Conservation (phyloP, 2,113 vertebrate species). For the Nesospiza acunhae region DNA sequence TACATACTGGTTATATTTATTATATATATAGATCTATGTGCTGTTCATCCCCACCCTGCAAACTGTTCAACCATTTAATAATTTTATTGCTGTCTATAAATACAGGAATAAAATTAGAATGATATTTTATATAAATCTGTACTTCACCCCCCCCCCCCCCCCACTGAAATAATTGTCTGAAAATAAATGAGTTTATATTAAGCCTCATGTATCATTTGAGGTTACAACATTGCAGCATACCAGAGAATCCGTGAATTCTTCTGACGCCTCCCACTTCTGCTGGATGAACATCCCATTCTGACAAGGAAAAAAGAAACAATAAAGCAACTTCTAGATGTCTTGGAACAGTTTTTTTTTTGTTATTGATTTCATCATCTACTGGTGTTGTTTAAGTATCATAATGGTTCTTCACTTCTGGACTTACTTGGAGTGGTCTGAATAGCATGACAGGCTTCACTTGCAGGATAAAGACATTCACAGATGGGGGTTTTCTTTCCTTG, state of each 20-base stretch:
- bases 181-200: background rate
- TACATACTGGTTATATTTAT: background rate
- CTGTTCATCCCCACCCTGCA: background rate
- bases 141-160: accelerated
- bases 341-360: background rate
- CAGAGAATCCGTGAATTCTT: background rate
- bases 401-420: background rate
- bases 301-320: background rate
- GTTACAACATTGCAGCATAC: background rate
- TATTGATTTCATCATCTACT: background rate
- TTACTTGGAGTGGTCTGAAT: background rate
- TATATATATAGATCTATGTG: background rate
- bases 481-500: background rate
- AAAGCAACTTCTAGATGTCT: background rate
- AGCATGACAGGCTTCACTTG: background rate
- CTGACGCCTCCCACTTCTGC: background rate
- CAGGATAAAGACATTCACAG: background rate
- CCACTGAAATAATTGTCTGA: background rate
- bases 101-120: background rate
- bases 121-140: background rate
- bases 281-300: background rate
- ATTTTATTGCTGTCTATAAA: background rate
- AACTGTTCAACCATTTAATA: background rate
- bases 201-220: background rate
- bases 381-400: background rate